phyloP scores from a whole-genome alignment of 2,113 vertebrate genomes.

The Cygnus atratus region DNA sequence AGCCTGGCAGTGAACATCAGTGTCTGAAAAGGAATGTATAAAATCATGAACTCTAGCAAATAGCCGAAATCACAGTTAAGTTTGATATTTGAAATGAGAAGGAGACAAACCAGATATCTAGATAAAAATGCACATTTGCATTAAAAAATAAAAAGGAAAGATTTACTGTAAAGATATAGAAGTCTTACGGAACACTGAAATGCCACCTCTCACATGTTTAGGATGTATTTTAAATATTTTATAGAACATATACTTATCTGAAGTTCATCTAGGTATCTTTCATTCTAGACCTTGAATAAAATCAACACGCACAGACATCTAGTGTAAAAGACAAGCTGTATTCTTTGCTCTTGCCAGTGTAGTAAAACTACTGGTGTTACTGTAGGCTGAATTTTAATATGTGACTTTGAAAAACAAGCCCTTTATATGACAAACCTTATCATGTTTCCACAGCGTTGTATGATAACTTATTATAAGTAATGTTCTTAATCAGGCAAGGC shows the following conservation, averaged over 20 bases:
- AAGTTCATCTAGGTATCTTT: background rate
- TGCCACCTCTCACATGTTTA: background rate
- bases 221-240: background rate
- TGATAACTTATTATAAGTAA: background rate
- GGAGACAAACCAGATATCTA: background rate
- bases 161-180: background rate
- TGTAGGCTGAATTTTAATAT: background rate
- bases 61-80: background rate
- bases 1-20: slow-evolving; percentile 10
- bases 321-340: background rate
- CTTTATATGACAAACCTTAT: background rate
- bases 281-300: background rate
- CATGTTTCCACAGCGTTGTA: background rate
- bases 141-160: background rate
- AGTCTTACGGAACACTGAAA: background rate
- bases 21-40: slow-evolving; percentile 1
- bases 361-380: background rate
- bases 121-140: background rate
- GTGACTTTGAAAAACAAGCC: background rate
- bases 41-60: background rate
- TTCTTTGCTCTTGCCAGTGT: background rate
- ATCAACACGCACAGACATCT: accelerated
- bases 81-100: background rate
- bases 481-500: background rate
- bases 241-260: background rate